phyloP scores from a whole-genome alignment of 2,888 invertebrate genomes.

The Agrenia bidenticulata region DNA sequence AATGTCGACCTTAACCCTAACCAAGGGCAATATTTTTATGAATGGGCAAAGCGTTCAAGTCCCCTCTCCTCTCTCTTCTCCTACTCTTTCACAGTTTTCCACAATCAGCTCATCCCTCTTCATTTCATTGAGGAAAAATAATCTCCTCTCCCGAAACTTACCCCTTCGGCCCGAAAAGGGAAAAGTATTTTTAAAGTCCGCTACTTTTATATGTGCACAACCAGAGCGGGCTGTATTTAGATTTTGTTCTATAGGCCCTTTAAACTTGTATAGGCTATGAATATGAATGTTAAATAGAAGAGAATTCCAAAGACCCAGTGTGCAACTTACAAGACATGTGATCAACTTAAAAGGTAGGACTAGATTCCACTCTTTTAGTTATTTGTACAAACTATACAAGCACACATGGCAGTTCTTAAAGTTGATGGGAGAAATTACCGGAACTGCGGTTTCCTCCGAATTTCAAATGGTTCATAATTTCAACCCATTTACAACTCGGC shows the following conservation, averaged over 20 bases:
- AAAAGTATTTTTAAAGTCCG: neutral
- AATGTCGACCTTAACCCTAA: slow-evolving; percentile 13
- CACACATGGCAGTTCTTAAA: no score
- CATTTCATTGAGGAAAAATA: slow-evolving; percentile 8
- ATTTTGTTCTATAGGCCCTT: no score
- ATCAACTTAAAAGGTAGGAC: no score
- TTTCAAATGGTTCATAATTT: slow-evolving; percentile 7
- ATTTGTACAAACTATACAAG: neutral
- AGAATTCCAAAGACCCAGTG: no score
- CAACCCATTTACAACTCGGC: slow-evolving; percentile 10
- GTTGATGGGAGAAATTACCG: slow-evolving; percentile 40
- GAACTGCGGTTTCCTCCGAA: slow-evolving; percentile 36
- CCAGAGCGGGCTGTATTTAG: no score
- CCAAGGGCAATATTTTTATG: slow-evolving; percentile 21
- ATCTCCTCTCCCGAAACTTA: neutral
- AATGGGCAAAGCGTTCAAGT: slow-evolving; percentile 10
- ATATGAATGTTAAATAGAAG: no score
- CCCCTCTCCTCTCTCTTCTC: slow-evolving; percentile 4
- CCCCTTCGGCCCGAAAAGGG: slow-evolving; percentile 8
- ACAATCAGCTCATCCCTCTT: slow-evolving; percentile 3
- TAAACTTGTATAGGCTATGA: no score
- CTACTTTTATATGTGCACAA: no score
- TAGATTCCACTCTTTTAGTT: neutral
- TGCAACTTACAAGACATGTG: no score
- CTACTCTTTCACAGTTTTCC: neutral